phyloP scores from a whole-genome alignment of 2,113 vertebrate genomes.

The Ondatra zibethicus region DNA sequence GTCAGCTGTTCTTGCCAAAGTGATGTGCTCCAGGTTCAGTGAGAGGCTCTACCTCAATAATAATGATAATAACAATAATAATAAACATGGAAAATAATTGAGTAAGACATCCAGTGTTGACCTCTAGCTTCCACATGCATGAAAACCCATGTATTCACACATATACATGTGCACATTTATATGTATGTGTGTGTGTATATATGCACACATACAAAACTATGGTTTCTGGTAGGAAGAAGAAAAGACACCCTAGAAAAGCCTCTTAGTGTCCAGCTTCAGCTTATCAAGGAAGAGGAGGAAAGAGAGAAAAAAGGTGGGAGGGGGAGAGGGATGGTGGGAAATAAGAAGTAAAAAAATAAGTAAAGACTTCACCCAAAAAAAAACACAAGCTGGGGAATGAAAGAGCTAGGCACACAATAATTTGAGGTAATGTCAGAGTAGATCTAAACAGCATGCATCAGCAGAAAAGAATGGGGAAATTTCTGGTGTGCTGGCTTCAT shows the following conservation, averaged over 20 bases:
- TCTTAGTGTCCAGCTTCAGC: slow-evolving; percentile 73
- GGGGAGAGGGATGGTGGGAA: not conserved
- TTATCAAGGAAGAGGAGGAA: slow-evolving; percentile 66
- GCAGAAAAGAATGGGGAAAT: slow-evolving; percentile 91
- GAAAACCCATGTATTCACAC: not conserved
- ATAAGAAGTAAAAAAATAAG: slow-evolving; percentile 19
- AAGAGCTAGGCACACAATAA: slow-evolving; percentile 83
- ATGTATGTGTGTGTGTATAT: not conserved
- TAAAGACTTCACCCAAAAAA: slow-evolving; percentile 64
- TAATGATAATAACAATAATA: not conserved
- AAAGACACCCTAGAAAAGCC: slow-evolving; percentile 73
- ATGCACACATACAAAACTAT: slow-evolving; percentile 6
- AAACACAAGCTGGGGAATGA: slow-evolving; percentile 80
- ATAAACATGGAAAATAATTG: no score
- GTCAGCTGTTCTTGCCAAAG: not conserved
- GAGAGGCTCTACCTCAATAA: not conserved
- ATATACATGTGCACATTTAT: not conserved
- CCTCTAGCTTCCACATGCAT: not conserved
- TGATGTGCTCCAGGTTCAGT: not conserved
- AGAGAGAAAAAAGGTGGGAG: not conserved
- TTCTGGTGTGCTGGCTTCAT: slow-evolving; percentile 91
- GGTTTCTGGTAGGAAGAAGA: slow-evolving; percentile 74
- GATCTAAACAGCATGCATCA: slow-evolving; percentile 88
- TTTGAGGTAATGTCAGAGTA: slow-evolving; percentile 83
- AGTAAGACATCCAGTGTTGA: not conserved